A percentile compares a stretch with the other conserved stretches of the same genome.
Evolutionary conservation across 2,888 invertebrate species (phyloP).

Genomic region (Sphaerophoria rueppellii): DNA sequence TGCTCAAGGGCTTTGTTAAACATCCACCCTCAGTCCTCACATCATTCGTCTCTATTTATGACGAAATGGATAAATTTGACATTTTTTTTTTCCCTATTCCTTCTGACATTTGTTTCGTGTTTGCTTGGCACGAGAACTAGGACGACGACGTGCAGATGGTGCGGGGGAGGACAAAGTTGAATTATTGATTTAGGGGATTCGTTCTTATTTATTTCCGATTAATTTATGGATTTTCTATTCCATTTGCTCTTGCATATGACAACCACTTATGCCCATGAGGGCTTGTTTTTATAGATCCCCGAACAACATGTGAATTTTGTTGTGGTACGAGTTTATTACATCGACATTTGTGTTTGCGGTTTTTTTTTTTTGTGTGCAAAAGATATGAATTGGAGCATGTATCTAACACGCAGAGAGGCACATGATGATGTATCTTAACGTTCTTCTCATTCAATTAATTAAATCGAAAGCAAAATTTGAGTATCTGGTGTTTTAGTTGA

Average conservation of each 20-base stretch:
- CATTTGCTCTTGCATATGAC: constrained; percentile 26
- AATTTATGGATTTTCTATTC: constrained; percentile 60
- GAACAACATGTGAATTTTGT: not conserved
- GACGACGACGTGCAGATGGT: not conserved
- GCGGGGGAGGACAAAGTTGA: constrained; percentile 37
- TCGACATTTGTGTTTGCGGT: not conserved
- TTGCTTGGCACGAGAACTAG: not conserved
- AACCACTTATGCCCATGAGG: not conserved
- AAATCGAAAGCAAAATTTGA: constrained; percentile 20
- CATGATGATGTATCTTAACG: not conserved
- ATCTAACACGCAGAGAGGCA: not conserved
- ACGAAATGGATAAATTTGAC: constrained; percentile 15
- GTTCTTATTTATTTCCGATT: constrained; percentile 60
- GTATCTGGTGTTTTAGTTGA: not conserved
- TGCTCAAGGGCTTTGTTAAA: constrained; percentile 11
- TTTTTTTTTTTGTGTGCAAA: too few relatives aligned
- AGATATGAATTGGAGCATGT: not conserved
- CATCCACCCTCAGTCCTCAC: too few relatives aligned
- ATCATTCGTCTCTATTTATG: too few relatives aligned
- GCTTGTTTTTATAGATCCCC: not conserved
- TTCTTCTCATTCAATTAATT: constrained; percentile 20
- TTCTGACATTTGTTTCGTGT: not conserved
- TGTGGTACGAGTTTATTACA: constrained; percentile 1
- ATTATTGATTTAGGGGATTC: constrained; percentile 61
- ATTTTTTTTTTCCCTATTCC: constrained; percentile 1